Evolutionary conservation across 2,113 vertebrate species (phyloP).

Genomic region (Boleophthalmus pectinirostris): DNA sequence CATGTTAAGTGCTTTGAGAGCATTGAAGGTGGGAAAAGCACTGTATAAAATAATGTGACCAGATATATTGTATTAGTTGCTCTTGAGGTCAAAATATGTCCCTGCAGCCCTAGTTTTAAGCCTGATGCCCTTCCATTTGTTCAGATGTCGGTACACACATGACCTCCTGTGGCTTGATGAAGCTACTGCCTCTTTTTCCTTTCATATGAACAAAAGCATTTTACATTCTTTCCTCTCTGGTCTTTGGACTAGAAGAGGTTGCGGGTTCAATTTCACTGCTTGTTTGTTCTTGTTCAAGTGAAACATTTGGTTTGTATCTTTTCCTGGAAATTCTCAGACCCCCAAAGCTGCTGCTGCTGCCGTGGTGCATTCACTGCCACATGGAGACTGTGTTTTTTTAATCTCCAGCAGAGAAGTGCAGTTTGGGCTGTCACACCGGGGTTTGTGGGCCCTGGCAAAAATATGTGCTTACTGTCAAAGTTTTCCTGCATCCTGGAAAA

Average conservation of each 20-base stretch:
- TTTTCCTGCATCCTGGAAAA: no score
- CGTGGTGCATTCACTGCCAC: background rate
- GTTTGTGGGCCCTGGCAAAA: no score
- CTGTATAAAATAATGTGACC: no score
- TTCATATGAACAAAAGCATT: background rate
- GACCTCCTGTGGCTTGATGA: background rate
- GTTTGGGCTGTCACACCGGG: no score
- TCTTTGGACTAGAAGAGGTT: background rate
- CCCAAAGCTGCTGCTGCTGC: background rate
- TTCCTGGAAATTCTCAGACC: slow-evolving; percentile 18
- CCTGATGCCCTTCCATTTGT: no score
- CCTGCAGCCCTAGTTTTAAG: no score
- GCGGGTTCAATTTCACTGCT: slow-evolving; percentile 23
- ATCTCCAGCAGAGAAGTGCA: no score
- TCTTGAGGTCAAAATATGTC: no score
- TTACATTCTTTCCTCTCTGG: background rate
- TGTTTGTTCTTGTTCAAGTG: slow-evolving; percentile 31
- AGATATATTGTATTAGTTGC: no score
- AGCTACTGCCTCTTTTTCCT: background rate
- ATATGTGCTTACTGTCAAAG: no score
- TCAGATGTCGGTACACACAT: background rate
- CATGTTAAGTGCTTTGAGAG: no score
- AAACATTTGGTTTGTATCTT: slow-evolving; percentile 29
- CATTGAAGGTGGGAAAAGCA: no score
- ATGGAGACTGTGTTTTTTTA: slow-evolving; percentile 12